Evolutionary conservation across 2,113 vertebrate species (phyloP).

Genomic region (Phrynosoma blainvillii): DNA sequence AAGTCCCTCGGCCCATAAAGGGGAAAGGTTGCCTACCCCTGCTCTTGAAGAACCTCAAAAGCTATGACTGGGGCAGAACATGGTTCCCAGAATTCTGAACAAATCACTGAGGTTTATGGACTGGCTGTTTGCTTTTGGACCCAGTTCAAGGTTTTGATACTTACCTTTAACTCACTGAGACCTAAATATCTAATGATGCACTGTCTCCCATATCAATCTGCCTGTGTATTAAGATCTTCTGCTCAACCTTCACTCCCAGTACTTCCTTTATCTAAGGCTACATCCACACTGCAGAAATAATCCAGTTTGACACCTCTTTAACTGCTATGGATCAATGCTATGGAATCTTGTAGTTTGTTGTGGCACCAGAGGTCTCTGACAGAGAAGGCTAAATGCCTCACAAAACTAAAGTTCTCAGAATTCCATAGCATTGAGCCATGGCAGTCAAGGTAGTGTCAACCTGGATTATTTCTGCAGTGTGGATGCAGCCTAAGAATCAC

Average conservation of each 20-base stretch:
- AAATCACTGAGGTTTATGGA: not conserved
- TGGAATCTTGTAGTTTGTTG: too few species aligned
- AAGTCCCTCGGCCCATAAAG: too few species aligned
- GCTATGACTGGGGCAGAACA: not conserved
- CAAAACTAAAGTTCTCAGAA: too few species aligned
- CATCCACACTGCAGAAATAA: too few species aligned
- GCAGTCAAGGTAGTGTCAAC: too few species aligned
- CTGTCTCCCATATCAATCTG: not conserved
- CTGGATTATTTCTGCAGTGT: too few species aligned
- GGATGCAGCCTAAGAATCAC: not conserved
- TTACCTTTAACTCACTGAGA: not conserved
- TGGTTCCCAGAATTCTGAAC: not conserved
- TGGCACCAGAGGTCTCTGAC: too few species aligned
- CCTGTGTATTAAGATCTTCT: not conserved
- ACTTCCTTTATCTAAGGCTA: not conserved
- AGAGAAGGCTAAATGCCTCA: too few species aligned
- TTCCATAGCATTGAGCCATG: too few species aligned
- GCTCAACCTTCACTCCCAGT: not conserved
- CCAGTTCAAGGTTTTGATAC: not conserved
- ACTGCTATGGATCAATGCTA: too few species aligned
- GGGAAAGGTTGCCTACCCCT: too few species aligned
- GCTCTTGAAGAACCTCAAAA: not conserved
- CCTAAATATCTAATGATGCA: not conserved
- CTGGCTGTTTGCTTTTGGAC: not conserved
- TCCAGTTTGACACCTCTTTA: too few species aligned